Evolutionary conservation across 2,797 vertebrate species (phyloP).

Genomic region (Dromococcyx pavoninus): DNA sequence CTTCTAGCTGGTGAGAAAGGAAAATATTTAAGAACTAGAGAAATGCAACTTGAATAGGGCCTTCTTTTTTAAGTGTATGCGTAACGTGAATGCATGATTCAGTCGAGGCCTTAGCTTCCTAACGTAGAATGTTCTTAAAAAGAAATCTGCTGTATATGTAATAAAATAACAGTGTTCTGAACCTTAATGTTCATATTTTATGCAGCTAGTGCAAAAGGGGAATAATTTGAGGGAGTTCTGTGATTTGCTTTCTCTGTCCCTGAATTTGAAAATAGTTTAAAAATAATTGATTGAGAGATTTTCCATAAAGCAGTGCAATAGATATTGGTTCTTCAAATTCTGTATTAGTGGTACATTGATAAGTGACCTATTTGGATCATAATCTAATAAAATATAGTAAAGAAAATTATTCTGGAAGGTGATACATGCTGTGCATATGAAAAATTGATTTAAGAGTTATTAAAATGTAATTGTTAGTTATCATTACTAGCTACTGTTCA

Average conservation of each 20-base stretch:
- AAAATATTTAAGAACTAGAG: constrained; percentile 13
- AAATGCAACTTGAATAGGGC: not conserved
- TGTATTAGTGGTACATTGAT: not conserved
- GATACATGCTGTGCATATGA: not conserved
- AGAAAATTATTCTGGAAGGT: not conserved
- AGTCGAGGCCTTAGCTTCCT: not conserved
- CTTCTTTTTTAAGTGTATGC: not conserved
- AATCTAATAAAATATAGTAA: not conserved
- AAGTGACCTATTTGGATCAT: not conserved
- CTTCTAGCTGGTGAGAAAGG: constrained; percentile 88
- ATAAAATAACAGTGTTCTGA: not conserved
- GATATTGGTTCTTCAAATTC: not conserved
- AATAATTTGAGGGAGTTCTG: not conserved
- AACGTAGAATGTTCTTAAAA: not conserved
- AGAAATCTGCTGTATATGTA: not conserved
- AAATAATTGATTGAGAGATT: not conserved
- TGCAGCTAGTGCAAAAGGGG: not conserved
- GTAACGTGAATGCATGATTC: not conserved
- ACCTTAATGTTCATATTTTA: not conserved
- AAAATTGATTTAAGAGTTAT: not conserved
- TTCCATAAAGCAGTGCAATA: not conserved
- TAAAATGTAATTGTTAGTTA: not conserved
- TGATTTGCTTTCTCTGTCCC: not conserved
- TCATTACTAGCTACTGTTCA: not conserved
- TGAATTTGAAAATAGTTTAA: not conserved